Percentiles rank a stretch among this genome's conserved stretches.
Evolutionary conservation across 2,113 vertebrate genomes (phyloP).

Genomic region (Carassius auratus): DNA sequence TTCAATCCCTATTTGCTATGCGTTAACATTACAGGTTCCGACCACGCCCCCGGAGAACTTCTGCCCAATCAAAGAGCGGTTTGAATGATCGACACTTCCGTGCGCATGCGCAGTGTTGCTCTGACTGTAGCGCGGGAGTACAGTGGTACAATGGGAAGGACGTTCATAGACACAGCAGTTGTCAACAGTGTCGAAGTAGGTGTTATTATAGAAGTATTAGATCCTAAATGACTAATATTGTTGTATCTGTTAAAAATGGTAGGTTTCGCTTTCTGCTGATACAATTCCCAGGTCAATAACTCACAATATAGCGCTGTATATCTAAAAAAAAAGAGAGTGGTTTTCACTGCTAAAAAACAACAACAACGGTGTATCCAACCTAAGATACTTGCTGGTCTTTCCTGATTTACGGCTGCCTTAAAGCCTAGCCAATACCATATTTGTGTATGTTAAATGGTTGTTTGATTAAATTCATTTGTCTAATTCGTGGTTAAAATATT

Average conservation of each 20-base stretch:
- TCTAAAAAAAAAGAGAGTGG: neutral
- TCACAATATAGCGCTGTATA: neutral
- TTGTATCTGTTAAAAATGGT: neutral
- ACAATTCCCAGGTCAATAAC: neutral
- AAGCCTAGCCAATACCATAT: neutral
- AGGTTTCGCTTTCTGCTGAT: neutral
- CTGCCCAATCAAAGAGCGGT: conserved; percentile 61
- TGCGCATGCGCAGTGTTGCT: conserved; percentile 64
- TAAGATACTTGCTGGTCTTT: neutral
- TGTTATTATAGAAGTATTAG: neutral
- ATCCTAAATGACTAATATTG: neutral
- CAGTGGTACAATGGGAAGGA: neutral
- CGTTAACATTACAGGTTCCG: neutral
- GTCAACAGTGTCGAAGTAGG: conserved; percentile 19
- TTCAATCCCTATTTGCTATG: neutral
- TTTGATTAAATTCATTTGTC: neutral
- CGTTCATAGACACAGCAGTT: neutral
- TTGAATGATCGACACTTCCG: accelerated
- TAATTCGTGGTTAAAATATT: neutral
- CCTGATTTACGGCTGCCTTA: neutral
- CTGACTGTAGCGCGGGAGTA: conserved; percentile 66
- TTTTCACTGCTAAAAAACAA: neutral
- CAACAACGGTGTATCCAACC: neutral
- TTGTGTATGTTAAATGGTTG: neutral
- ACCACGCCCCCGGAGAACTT: conserved; percentile 66